Percentiles rank a stretch among this genome's conserved stretches.
Evolutionary conservation across 2,797 vertebrate species (phyloP).

Genomic region (Etheostoma perlongum): DNA sequence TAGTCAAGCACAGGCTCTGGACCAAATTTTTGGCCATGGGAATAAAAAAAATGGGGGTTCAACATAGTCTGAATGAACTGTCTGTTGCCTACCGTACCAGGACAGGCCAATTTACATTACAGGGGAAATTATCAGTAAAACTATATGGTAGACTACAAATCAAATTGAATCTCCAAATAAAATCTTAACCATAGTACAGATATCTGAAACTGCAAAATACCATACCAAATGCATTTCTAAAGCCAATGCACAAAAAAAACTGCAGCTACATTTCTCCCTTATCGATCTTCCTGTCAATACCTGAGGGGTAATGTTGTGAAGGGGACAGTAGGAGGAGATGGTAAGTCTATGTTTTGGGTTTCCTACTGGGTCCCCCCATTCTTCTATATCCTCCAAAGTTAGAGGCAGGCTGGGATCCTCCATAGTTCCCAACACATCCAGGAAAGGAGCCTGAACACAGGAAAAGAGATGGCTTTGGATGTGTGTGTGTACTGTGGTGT

Average conservation of each 20-base stretch:
- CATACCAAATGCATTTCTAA: neutral
- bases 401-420: slow-evolving; percentile 89
- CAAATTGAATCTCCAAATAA: neutral
- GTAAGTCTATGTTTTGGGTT: slow-evolving; percentile 83
- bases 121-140: neutral
- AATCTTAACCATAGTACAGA: neutral
- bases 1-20: too few species aligned
- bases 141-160: too few species aligned
- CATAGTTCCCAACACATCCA: slow-evolving; percentile 95
- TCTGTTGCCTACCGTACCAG: neutral
- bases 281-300: slow-evolving; percentile 71
- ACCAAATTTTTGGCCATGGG: neutral
- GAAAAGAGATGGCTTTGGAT: neutral
- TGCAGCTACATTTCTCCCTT: neutral
- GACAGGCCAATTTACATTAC: neutral
- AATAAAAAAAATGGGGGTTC: slow-evolving; percentile 3
- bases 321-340: slow-evolving; percentile 94
- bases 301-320: slow-evolving; percentile 94
- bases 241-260: neutral
- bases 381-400: slow-evolving; percentile 93
- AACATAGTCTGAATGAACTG: neutral
- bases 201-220: neutral
- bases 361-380: slow-evolving; percentile 93
- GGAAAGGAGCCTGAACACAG: slow-evolving; percentile 90
- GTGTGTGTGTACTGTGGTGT: too few species aligned